Conservation (phyloP, 2,113 vertebrate species). For the Eonycteris spelaea region DNA sequence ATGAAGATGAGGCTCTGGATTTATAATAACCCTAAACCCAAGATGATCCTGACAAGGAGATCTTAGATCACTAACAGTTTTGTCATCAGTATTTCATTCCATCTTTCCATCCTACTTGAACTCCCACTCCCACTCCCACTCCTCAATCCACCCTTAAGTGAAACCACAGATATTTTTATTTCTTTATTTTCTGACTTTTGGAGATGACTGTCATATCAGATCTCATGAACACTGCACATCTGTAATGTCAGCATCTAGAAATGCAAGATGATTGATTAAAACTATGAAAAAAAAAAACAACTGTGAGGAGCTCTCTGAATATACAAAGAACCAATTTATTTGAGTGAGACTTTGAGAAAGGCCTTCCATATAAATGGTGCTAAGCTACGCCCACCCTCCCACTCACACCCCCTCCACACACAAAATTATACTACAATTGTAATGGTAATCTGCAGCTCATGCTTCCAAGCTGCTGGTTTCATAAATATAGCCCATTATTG, state of each 20-base stretch:
- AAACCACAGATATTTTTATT: constrained; percentile 41
- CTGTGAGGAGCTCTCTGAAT: constrained; percentile 37
- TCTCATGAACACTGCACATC: constrained; percentile 16
- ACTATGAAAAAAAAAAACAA: background rate
- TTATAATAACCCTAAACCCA: constrained; percentile 7
- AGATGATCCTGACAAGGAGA: background rate
- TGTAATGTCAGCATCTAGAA: constrained; percentile 45
- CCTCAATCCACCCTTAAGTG: background rate
- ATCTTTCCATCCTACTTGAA: background rate
- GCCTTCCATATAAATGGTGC: constrained; percentile 49
- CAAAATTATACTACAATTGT: constrained; percentile 46
- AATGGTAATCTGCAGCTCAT: constrained; percentile 53
- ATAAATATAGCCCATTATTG: constrained; percentile 72
- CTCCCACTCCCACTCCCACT: background rate
- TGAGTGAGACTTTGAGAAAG: constrained; percentile 24
- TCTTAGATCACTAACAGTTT: background rate
- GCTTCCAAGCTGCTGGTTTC: constrained; percentile 54
- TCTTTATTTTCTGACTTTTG: constrained; percentile 38
- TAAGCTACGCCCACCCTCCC: background rate
- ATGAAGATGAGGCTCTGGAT: background rate
- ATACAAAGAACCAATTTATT: constrained; percentile 53
- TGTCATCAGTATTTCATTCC: background rate
- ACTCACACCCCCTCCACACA: background rate
- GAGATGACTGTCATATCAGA: background rate
- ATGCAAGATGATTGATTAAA: constrained; percentile 42